Evolutionary conservation across 2,888 invertebrate species (phyloP).

Genomic region (Rotaria magnacalcarata): DNA sequence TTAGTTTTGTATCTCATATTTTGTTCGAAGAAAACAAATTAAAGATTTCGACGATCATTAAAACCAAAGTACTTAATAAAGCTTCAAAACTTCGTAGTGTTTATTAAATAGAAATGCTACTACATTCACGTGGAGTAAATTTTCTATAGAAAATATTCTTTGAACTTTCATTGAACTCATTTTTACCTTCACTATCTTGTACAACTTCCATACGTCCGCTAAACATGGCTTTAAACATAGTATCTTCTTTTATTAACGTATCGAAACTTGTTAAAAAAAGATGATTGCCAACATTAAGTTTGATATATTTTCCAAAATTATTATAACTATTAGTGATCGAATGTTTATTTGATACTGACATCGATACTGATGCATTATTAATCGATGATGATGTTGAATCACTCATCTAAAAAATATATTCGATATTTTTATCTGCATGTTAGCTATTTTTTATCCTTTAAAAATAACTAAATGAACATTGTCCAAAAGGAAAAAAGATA

Average conservation of each 20-base stretch:
- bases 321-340: neutral
- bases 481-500: neutral
- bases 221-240: constrained; percentile 46
- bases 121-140: too few species aligned
- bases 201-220: constrained; percentile 44
- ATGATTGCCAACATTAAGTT: constrained; percentile 43
- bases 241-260: constrained; percentile 44
- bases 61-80: too few species aligned
- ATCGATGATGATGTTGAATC: neutral
- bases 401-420: neutral
- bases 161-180: too few species aligned
- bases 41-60: too few species aligned
- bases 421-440: neutral
- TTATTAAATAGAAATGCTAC: too few species aligned
- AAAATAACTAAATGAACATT: neutral
- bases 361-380: neutral
- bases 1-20: too few species aligned
- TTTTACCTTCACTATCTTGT: constrained; percentile 40
- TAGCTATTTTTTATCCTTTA: neutral
- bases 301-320: constrained; percentile 38
- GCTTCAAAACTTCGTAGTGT: too few species aligned
- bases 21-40: too few species aligned
- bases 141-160: too few species aligned
- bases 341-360: neutral
- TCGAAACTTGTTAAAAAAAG: constrained; percentile 40